phyloP scores from a whole-genome alignment of 37 sponge, comb jelly and placozoan species.

The Cliona cf. orientalis region DNA sequence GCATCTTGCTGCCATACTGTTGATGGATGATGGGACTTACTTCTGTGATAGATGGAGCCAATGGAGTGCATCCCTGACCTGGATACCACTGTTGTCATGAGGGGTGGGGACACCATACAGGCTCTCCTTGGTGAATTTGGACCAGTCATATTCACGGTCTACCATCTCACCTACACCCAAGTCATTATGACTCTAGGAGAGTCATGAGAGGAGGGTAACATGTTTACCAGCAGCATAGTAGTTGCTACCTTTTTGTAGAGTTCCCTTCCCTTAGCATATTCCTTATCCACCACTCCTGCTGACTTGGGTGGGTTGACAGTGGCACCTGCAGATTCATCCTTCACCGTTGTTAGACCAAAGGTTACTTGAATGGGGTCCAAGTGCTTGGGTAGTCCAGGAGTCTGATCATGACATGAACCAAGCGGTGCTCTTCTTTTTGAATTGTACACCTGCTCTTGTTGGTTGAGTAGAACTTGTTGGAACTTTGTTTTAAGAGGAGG shows the following conservation, averaged over 20 bases:
- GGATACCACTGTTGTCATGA: slow-evolving; percentile 88
- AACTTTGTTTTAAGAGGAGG: slow-evolving; percentile 80
- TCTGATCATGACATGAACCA: slow-evolving; percentile 75
- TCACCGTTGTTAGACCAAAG: slow-evolving; percentile 60
- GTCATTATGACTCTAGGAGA: slow-evolving; percentile 54
- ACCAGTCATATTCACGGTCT: slow-evolving; percentile 96
- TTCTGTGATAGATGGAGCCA: slow-evolving; percentile 70
- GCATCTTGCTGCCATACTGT: neutral
- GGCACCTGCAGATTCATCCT: slow-evolving; percentile 73
- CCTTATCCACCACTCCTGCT: slow-evolving; percentile 62
- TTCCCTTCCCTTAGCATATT: slow-evolving; percentile 63
- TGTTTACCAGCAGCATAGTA: neutral
- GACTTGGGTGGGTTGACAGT: slow-evolving; percentile 90
- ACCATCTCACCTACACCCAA: slow-evolving; percentile 71
- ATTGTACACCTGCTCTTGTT: slow-evolving; percentile 75
- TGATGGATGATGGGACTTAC: neutral
- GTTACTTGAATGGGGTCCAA: slow-evolving; percentile 39
- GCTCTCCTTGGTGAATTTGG: slow-evolving; percentile 75
- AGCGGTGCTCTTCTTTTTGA: slow-evolving; percentile 84
- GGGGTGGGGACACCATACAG: slow-evolving; percentile 95
- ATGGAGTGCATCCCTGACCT: slow-evolving; percentile 76
- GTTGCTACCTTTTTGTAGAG: slow-evolving; percentile 80
- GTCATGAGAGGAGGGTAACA: neutral
- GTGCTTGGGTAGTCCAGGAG: slow-evolving; percentile 52
- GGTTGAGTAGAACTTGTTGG: slow-evolving; percentile 66